Conservation (phyloP, 2,888 invertebrate species). For the Tipula vernalis region DNA sequence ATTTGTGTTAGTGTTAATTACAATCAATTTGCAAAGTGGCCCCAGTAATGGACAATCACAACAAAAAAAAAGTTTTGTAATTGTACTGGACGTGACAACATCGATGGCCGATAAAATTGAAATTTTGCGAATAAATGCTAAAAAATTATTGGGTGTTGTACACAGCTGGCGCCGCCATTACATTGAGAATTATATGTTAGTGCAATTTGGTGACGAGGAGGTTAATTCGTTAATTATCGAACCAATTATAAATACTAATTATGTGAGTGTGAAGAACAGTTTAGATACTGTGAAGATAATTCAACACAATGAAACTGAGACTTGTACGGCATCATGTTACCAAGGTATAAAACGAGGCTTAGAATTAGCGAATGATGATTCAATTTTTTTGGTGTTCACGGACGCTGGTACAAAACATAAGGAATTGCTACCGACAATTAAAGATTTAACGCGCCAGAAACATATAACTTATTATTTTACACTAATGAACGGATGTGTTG, state of each 20-base stretch:
- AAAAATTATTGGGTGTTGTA: not conserved
- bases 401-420: not conserved
- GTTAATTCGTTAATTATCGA: not conserved
- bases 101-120: not conserved
- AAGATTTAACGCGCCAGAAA: not conserved
- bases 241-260: not conserved
- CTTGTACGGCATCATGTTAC: not conserved
- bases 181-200: not conserved
- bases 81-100: not conserved
- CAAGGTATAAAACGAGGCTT: not conserved
- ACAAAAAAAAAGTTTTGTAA: not conserved
- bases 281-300: not conserved
- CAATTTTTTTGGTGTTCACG: not conserved
- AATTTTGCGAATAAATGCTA: not conserved
- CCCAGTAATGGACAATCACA: not conserved
- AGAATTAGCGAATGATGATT: not conserved
- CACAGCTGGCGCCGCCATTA: not conserved
- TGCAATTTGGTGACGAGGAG: not conserved
- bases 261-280: not conserved
- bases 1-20: not conserved
- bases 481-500: not conserved
- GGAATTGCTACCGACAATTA: not conserved
- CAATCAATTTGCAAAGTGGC: not conserved
- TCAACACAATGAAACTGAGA: not conserved
- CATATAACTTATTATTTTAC: not conserved